phyloP scores from a whole-genome alignment of 2,113 vertebrate species.

The Nibea albiflora region DNA sequence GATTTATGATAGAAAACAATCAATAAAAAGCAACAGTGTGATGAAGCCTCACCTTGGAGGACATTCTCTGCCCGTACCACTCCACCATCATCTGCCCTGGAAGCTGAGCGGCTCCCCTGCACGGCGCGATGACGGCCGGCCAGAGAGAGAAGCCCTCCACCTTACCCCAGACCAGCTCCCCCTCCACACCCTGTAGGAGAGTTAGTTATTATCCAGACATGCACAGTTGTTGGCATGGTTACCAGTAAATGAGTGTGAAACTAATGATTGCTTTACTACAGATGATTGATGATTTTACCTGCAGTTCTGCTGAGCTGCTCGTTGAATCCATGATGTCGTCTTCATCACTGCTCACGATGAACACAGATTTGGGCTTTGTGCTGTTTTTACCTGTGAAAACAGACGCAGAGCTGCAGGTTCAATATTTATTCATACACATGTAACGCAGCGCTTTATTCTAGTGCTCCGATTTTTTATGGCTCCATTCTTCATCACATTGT shows the following conservation, averaged over 20 bases:
- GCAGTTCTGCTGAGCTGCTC: fast-evolving
- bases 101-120: slow-evolving; percentile 68
- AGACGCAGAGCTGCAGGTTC: background rate
- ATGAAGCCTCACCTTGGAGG: slow-evolving; percentile 84
- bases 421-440: background rate
- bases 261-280: too few relatives aligned
- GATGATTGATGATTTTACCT: background rate
- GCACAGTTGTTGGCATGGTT: too few relatives aligned
- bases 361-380: background rate
- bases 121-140: slow-evolving; percentile 86
- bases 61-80: slow-evolving; percentile 90
- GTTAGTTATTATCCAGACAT: too few relatives aligned
- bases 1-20: too few relatives aligned
- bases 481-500: too few relatives aligned
- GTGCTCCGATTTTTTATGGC: too few relatives aligned
- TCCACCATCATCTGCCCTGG: slow-evolving; percentile 84
- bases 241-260: too few relatives aligned
- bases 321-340: background rate
- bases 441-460: too few relatives aligned
- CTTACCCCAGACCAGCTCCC: slow-evolving; percentile 91
- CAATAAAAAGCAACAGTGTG: too few relatives aligned
- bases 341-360: slow-evolving; percentile 31
- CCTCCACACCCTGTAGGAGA: slow-evolving; percentile 79
- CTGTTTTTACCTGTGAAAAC: background rate
- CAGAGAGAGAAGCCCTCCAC: slow-evolving; percentile 87